Evolutionary conservation across 2,797 vertebrate genomes (phyloP).

Genomic region (Acanthopagrus latus): DNA sequence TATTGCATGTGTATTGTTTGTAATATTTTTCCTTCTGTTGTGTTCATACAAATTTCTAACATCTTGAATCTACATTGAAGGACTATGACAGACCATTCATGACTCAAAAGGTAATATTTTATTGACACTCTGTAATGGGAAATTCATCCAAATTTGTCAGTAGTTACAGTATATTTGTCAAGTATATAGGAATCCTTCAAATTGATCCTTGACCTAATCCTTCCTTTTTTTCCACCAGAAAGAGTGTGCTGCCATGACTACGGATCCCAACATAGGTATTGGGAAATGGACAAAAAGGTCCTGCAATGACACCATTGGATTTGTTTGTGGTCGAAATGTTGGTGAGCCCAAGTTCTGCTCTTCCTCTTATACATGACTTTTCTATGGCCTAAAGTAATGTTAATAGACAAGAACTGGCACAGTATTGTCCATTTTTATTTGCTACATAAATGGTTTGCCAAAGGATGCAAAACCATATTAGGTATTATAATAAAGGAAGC

Average conservation of each 20-base stretch:
- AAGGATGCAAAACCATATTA: no score
- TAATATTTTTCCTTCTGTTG: background rate
- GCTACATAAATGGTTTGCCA: no score
- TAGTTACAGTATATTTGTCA: background rate
- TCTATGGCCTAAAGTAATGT: background rate
- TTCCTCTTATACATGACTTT: background rate
- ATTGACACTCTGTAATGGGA: background rate
- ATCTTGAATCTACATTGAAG: background rate
- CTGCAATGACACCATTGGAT: slow-evolving; percentile 69
- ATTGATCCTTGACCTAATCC: background rate
- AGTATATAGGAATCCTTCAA: background rate
- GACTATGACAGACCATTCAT: no score
- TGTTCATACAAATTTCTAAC: background rate
- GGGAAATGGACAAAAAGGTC: slow-evolving; percentile 56
- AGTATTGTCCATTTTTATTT: background rate
- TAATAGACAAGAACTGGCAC: background rate
- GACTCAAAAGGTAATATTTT: background rate
- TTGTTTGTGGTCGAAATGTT: slow-evolving; percentile 64
- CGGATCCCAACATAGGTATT: background rate
- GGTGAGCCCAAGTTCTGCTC: slow-evolving; percentile 46
- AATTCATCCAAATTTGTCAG: background rate
- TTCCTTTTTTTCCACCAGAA: background rate
- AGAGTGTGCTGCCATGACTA: slow-evolving; percentile 50
- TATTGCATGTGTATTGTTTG: background rate
- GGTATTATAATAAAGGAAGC: no score